Evolutionary conservation across 2,797 vertebrate species (phyloP).

Genomic region (Brachyalestes nurse): DNA sequence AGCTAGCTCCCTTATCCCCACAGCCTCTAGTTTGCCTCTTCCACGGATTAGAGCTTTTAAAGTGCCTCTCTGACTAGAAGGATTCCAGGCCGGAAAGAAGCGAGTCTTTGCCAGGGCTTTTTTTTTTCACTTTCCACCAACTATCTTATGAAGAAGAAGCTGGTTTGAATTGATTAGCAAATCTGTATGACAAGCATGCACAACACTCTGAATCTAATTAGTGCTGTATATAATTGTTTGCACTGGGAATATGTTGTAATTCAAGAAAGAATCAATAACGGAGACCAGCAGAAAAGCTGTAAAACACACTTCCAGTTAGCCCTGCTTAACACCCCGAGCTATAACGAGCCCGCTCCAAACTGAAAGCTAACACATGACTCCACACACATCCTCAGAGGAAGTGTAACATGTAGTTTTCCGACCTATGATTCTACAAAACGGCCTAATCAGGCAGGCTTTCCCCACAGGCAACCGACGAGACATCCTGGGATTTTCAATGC

Average conservation of each 20-base stretch:
- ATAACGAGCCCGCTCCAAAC: neutral
- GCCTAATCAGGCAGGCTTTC: neutral
- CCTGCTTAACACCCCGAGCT: conserved; percentile 5
- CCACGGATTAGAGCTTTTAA: conserved; percentile 27
- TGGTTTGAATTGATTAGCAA: conserved; percentile 28
- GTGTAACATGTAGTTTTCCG: neutral
- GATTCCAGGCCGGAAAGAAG: neutral
- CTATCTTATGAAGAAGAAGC: conserved; percentile 2
- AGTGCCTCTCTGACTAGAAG: conserved; percentile 8
- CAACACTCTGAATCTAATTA: conserved; percentile 28
- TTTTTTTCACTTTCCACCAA: conserved; percentile 3
- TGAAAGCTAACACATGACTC: neutral
- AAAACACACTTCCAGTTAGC: conserved; percentile 13
- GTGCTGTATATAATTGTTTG: conserved; percentile 22
- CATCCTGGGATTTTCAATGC: neutral
- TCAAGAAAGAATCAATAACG: conserved; percentile 35
- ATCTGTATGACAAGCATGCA: conserved; percentile 18
- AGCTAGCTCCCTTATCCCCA: conserved; percentile 2
- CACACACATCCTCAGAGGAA: neutral
- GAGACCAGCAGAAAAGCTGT: conserved; percentile 23
- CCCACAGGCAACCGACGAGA: neutral
- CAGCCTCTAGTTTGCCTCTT: conserved; percentile 23
- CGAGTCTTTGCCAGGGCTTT: neutral
- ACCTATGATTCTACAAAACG: neutral
- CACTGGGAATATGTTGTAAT: conserved; percentile 39